Base-by-base conservation (phyloP, 2,797 vertebrate species). In the Octomys mimax region DNA sequence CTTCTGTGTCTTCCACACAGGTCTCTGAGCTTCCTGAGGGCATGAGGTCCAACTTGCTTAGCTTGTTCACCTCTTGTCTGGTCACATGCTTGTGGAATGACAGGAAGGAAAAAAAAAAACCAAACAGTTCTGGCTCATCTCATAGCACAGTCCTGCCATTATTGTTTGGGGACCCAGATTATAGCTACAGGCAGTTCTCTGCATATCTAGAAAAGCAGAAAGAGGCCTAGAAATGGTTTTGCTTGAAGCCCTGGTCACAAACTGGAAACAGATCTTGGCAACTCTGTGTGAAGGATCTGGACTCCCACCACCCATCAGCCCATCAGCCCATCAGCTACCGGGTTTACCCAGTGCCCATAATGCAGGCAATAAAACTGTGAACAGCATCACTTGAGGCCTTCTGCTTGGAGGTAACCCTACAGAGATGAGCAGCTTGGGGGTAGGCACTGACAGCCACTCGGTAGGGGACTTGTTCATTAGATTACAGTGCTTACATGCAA, bases 21-120 rank as follows among this genome's bases (percentile, higher is more conserved):
- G 9, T 19, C 42, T 57, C 26, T 54, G 36, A 71, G 54, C 28
- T 87, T 90, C 39, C 73, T 59, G 71, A 33, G 22, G 79, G 11
- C 36, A 6, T 7, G 57, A 33, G 59, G 57, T 79, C 21, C 64
- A 28, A 39, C 19, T 28, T 83, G 16, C 13, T 39, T 33, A 24
- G 22, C 14, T 86, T 31, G 24, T 66, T 77, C 66, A 1, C 54
- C 57, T 73, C 12, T 11, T 26, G 62, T 59, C 73, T 31, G 62
- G 28, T 68, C 79, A 86, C 62, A 42, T 62, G 62, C 59, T 80
- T 59, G 26, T 59, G 39, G 52, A 87, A 80, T 49, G 33, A 54
- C 22, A 36, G 68, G 75, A 95, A 86, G 39, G 75, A 95, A 91
- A 82, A 79, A 79, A 86, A 85, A 70, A n/a, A n/a, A n/a, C n/a